Base-by-base conservation (phyloP, 2,888 invertebrate genomes). In the Drosophila recens region DNA sequence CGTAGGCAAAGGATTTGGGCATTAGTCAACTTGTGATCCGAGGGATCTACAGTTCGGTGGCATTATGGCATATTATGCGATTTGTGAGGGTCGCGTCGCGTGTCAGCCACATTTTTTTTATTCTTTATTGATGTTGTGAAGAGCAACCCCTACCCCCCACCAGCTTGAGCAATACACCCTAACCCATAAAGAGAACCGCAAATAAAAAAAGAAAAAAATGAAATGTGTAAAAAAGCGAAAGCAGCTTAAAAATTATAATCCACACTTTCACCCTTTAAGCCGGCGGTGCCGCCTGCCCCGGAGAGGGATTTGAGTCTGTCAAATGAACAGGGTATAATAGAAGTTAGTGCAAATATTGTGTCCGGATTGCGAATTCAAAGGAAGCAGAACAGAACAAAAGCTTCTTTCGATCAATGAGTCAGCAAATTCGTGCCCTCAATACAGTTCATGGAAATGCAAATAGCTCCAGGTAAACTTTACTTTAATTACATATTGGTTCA, bases 241-340 rank as follows among this genome's bases (percentile, higher is more conserved):
- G 79, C 76, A 71, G 88, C 79, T 88, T 89, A 88, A 82, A 86
- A 89, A 72, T 78, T 89, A 84, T 89, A 89, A 89, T 88, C 88
- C 86, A 74, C 76, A 86, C 87, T 87, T 87, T 86, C 88, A 77
- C 88, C 83, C 83, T 77, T 48, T 82, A 80, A 80, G 82, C 84
- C 72, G 59, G 15, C 45, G 62, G 30, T 51, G 56, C 67, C 56
- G 45, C 42, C 62, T 52, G 53, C 42, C 43, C 46, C 34, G 13
- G n/a, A 43, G 36, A 57, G 38, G 46, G 52, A 38, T 48, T 54
- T 54, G 13, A 27, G 63, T 46, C 38, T 58, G 66, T 48, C 63
- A 57, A 59, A 54, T 62, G 62, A 49, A 62, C 68, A 58, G 49
- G 42, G 54, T 52, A 67, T 42, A 57, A 30, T 45, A 51, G 62